These are phyloP conservation scores for Archips xylosteana DNA, from an alignment of 2,888 invertebrate genomes.

Conservation along the genomic window DNA sequence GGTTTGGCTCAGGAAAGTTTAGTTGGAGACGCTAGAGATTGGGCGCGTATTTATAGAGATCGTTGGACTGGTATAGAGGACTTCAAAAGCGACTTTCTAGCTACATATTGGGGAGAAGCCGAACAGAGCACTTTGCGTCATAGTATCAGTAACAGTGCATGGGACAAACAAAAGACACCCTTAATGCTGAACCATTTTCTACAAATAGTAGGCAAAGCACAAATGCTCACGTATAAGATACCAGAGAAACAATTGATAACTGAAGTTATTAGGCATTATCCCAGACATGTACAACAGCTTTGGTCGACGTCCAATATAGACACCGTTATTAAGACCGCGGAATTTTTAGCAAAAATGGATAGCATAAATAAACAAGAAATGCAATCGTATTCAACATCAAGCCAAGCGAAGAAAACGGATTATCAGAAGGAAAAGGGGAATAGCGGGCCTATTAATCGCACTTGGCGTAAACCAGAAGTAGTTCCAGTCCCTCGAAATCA, in stretches of 20 bases:
- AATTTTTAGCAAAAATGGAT: background rate
- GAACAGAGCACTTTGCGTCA: background rate
- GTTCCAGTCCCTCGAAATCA: too few relatives aligned
- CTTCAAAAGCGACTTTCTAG: background rate
- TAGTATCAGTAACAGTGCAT: background rate
- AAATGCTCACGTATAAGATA: background rate
- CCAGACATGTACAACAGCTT: background rate
- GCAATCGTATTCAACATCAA: background rate
- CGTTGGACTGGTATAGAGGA: background rate
- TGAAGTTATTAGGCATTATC: background rate
- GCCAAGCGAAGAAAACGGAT: too few relatives aligned
- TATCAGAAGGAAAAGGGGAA: too few relatives aligned
- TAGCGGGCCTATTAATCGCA: too few relatives aligned
- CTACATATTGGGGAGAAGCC: background rate
- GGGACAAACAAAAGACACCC: background rate
- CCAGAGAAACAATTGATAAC: background rate
- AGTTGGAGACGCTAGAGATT: background rate
- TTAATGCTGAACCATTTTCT: background rate
- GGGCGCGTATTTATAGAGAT: background rate
- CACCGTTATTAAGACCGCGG: background rate
- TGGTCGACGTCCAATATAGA: background rate
- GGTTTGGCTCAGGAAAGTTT: background rate
- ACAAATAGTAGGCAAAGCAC: background rate
- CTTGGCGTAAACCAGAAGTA: too few relatives aligned
- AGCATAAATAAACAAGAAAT: background rate